Percentiles rank a stretch among this genome's conserved stretches.
Evolutionary conservation across 2,797 vertebrate species (phyloP).

Genomic region (Bradypodion ventrale): DNA sequence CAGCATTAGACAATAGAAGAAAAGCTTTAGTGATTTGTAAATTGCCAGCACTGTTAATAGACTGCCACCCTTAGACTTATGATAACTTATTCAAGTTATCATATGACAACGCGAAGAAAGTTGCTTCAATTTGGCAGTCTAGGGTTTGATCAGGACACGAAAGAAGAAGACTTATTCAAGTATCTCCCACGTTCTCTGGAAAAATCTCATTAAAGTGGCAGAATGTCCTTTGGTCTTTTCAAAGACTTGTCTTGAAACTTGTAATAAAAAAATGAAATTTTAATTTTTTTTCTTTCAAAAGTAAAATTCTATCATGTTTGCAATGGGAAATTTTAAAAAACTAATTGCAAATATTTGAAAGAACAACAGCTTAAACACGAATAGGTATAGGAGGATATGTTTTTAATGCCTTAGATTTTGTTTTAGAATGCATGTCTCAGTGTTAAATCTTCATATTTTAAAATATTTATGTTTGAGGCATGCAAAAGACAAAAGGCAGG

Average conservation of each 20-base stretch:
- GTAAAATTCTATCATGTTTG: background rate
- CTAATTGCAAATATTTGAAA: background rate
- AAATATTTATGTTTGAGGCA: background rate
- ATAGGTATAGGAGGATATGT: background rate
- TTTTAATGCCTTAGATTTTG: background rate
- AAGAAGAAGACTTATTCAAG: background rate
- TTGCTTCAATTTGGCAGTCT: too few relatives aligned
- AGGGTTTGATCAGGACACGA: too few relatives aligned
- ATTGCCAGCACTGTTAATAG: background rate
- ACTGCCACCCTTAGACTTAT: background rate
- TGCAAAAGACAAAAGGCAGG: background rate
- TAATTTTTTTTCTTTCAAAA: background rate
- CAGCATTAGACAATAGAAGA: background rate
- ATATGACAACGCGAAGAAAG: too few relatives aligned
- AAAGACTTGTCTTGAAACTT: background rate
- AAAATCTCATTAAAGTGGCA: background rate
- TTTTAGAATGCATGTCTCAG: background rate
- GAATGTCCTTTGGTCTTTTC: background rate
- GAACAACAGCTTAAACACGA: background rate
- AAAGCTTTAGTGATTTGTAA: background rate
- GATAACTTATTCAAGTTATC: background rate
- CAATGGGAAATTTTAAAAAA: background rate
- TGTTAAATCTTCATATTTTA: background rate
- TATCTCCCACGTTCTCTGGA: background rate
- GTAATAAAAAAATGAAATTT: background rate